Percentiles rank a stretch among this genome's conserved stretches.
Evolutionary conservation across 2,888 invertebrate genomes (phyloP).

Genomic region (Tenthredo amoena): DNA sequence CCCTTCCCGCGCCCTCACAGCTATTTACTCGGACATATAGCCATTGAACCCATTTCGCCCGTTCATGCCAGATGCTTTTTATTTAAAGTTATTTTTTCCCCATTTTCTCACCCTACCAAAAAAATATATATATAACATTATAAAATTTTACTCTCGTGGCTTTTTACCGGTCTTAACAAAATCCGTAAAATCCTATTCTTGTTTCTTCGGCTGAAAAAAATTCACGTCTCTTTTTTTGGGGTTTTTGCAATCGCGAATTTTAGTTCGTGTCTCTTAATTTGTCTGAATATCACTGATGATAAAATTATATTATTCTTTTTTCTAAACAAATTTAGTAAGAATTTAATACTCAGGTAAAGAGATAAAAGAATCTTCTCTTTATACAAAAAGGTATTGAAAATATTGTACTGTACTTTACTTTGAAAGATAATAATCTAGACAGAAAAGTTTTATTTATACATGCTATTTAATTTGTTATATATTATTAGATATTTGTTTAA

Average conservation of each 20-base stretch:
- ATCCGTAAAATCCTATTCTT: neutral
- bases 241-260: neutral
- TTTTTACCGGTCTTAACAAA: neutral
- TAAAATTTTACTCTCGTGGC: neutral
- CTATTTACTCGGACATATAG: constrained; percentile 52
- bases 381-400: neutral
- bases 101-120: neutral
- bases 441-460: neutral
- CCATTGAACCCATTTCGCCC: constrained; percentile 49
- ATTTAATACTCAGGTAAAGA: neutral
- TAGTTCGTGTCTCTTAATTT: neutral
- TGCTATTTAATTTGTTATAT: neutral
- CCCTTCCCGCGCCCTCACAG: constrained; percentile 28
- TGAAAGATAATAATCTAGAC: neutral
- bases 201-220: neutral
- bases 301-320: neutral
- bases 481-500: neutral
- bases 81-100: neutral
- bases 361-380: neutral
- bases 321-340: neutral
- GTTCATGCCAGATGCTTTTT: constrained; percentile 47
- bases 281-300: neutral
- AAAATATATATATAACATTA: neutral
- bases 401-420: neutral
- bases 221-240: neutral